Base-by-base conservation (phyloP, 2,113 vertebrate genomes). In the Lichenostomus cassidix region DNA sequence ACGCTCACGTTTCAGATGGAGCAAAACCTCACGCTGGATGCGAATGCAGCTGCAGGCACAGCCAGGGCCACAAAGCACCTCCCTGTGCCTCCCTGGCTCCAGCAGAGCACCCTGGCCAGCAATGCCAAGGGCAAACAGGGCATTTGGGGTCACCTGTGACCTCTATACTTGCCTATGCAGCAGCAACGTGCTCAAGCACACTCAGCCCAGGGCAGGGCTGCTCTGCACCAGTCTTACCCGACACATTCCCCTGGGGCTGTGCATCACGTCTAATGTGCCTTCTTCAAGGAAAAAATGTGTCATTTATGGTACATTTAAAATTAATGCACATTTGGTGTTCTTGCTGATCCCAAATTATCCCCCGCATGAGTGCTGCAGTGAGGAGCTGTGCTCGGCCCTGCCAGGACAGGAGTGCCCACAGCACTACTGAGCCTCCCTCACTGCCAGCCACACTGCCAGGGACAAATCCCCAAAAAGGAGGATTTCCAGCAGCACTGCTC, bases 1-100 rank as follows among this genome's bases (percentile, higher is more conserved):
- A 52, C 0, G 1, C 39, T 41, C 42, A 1, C 0, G 0, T 0
- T 2, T 1, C 1, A 15, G 50, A 5, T 2, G 39, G 42, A 58
- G n/a, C 9, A 35, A 23, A 14, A 5, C 29, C 11, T 47, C 2
- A 0, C 5, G 9, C 20, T 5, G 55, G 59, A 1, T 47, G 35
- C 2, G 3, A 33, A 5, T 1, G 0, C 3, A 2, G 65, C 24
- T 1, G 0, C 3, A 2, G 65, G 28, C 41, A 33, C 49, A 33
- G 50, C 8, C 67, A 15, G 35, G 6, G 50, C 62, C 73, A 9
- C 33, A n/a, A 2, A n/a, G 9, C 28, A 6, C 6, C 42, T 5
- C 5, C 0, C 41, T 22, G 53, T 4, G 53, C 53, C 77, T 42
- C 25, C 44, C 49, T 1, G 33, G 18, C 12, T 10, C 25, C 10